Evolutionary conservation across 1,140 invertebrate species (phyloP), one percentile per base, ranked within the genome.

Genomic region (Neomicropteryx cornuta): DNA sequence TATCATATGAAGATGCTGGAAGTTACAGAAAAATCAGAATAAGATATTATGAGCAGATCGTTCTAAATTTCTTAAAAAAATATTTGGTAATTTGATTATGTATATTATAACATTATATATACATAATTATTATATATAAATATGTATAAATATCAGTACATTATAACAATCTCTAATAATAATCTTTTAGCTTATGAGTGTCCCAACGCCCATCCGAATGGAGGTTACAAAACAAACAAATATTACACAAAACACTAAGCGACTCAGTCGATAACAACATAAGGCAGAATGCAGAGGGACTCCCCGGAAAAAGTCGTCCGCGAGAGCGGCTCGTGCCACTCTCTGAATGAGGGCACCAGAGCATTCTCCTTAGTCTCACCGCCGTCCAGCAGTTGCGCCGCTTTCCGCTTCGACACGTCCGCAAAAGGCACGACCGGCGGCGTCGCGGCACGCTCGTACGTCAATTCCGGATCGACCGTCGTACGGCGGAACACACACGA

Each of bases 211-310:
- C n/a, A n/a, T n/a, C n/a, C n/a, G n/a, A n/a, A n/a, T n/a, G n/a
- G n/a, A n/a, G n/a, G n/a, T n/a, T n/a, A n/a, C n/a, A 27, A 27
- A 27, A n/a, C 8, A 27, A 27, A 8, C 8, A 32, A 16, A 11
- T 34, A 40, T 40, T 33, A 40, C 39, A 40, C 23, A 16, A 33
- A 39, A 11, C 30, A 16, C 11, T 33, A 39, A 22, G 30, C 18
- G 41, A 52, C n/a, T 67, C 75, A 90, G 75, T 91, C 86, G 68
- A 88, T 83, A 58, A 90, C 79, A 68, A 89, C 85, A 71, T 94
- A 94, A 71, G 89, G 89, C 76, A 92, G 75, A 72, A 88, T 79
- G 67, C 78, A 74, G 60, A 88, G 70, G 50, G 70, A 68, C 53
- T 84, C 77, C 50, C 70, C 79, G 62, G 73, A 72, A 52, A 72